These are phyloP conservation scores for Corapipo altera DNA, from an alignment of 2,113 vertebrate species.

Conservation along the genomic window DNA sequence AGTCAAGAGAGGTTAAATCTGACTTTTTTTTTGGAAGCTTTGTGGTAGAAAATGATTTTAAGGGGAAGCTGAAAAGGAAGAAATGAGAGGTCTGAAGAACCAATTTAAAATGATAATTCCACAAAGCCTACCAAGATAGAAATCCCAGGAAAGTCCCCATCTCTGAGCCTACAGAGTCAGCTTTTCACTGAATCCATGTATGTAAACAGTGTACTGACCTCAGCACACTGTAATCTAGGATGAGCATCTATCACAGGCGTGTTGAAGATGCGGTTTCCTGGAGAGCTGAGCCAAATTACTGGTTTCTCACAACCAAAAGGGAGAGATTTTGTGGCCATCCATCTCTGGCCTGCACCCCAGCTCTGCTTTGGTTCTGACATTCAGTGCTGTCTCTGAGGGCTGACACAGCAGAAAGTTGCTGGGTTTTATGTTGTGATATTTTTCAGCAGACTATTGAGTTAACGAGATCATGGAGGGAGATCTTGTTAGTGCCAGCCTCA, in stretches of 20 bases:
- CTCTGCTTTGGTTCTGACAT: background rate
- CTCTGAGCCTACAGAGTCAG: background rate
- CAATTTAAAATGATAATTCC: background rate
- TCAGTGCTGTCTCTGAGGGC: background rate
- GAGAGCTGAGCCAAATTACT: background rate
- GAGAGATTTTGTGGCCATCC: background rate
- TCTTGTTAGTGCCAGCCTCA: background rate
- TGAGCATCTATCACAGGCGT: background rate
- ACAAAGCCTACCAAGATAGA: background rate
- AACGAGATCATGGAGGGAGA: accelerated
- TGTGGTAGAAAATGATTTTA: background rate
- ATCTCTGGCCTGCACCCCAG: background rate
- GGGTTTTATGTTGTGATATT: background rate
- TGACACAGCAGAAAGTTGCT: background rate
- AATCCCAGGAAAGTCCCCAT: background rate
- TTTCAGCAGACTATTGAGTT: background rate
- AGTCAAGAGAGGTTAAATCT: background rate
- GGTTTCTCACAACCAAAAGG: background rate
- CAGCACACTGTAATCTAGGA: background rate
- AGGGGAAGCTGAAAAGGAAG: background rate
- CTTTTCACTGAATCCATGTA: background rate
- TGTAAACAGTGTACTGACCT: background rate
- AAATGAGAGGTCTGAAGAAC: background rate
- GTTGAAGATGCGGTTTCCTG: constrained; percentile 31
- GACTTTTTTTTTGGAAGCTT: background rate